Evolutionary conservation across 2,113 vertebrate genomes (phyloP).

Genomic region (Callocephalon fimbriatum): DNA sequence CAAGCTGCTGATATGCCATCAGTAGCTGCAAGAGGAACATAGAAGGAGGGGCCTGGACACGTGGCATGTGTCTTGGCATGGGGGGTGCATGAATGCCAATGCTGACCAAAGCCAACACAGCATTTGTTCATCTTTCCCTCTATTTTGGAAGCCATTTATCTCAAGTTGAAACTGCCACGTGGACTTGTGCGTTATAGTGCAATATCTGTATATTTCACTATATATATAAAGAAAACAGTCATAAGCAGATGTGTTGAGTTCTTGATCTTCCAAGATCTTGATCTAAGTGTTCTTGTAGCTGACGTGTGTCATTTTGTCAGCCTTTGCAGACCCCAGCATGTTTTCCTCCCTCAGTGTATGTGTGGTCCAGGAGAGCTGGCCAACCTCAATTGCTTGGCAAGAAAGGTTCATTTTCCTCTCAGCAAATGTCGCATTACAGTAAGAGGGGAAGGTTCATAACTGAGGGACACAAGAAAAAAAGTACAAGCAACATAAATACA

Average conservation of each 20-base stretch:
- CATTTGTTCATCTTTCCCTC: background rate
- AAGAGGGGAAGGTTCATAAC: background rate
- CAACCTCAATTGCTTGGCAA: background rate
- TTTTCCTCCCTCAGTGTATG: background rate
- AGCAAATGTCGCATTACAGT: background rate
- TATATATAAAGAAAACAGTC: background rate
- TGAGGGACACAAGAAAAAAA: background rate
- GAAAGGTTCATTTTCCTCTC: constrained; percentile 10
- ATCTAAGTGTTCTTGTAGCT: background rate
- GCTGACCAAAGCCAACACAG: background rate
- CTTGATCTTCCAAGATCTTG: background rate
- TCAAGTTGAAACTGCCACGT: background rate
- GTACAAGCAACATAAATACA: background rate
- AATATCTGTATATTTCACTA: background rate
- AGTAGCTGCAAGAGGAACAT: constrained; percentile 70
- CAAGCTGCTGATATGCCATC: constrained; percentile 73
- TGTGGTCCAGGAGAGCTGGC: constrained; percentile 7
- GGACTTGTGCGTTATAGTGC: background rate
- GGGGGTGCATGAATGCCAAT: background rate
- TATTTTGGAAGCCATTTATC: background rate
- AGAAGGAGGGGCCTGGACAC: constrained; percentile 42
- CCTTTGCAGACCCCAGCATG: background rate
- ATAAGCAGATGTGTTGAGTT: background rate
- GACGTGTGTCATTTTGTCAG: background rate
- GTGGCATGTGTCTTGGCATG: constrained; percentile 29